phyloP scores from a whole-genome alignment of 2,888 invertebrate species.

The Phyllotreta cruciferae region DNA sequence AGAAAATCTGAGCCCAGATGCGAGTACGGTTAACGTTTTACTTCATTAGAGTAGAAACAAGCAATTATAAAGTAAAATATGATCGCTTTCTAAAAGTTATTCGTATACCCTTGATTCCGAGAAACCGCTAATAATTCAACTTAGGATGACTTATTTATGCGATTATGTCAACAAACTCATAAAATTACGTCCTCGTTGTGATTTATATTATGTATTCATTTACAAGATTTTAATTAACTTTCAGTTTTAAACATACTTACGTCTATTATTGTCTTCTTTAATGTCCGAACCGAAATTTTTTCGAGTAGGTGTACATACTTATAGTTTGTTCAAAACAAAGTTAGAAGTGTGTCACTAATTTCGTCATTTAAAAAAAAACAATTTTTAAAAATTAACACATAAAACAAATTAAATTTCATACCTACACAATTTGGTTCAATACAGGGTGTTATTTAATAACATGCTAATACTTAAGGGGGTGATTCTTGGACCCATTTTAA shows the following conservation, averaged over 20 bases:
- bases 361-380: no score
- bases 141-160: conserved; percentile 42
- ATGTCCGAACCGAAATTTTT: no score
- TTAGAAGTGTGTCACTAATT: no score
- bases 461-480: no score
- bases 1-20: conserved; percentile 5
- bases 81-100: conserved; percentile 44
- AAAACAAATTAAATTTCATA: no score
- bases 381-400: no score
- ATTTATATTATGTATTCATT: conserved; percentile 4
- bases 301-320: no score
- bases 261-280: neutral
- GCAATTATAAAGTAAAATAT: conserved; percentile 45
- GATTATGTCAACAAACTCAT: conserved; percentile 41
- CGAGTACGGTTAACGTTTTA: conserved; percentile 28
- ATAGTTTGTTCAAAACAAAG: no score
- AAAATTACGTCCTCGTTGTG: conserved; percentile 31
- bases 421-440: no score
- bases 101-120: conserved; percentile 31
- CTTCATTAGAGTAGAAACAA: conserved; percentile 43
- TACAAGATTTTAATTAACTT: conserved; percentile 10
- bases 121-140: conserved; percentile 31
- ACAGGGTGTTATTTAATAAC: no score
- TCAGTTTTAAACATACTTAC: neutral
- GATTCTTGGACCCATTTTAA: no score